Percentiles rank a stretch among this genome's conserved stretches.
These are phyloP conservation scores for Malthinus flaveolus DNA, from an alignment of 2,888 invertebrate genomes.

Conservation along the genomic window DNA sequence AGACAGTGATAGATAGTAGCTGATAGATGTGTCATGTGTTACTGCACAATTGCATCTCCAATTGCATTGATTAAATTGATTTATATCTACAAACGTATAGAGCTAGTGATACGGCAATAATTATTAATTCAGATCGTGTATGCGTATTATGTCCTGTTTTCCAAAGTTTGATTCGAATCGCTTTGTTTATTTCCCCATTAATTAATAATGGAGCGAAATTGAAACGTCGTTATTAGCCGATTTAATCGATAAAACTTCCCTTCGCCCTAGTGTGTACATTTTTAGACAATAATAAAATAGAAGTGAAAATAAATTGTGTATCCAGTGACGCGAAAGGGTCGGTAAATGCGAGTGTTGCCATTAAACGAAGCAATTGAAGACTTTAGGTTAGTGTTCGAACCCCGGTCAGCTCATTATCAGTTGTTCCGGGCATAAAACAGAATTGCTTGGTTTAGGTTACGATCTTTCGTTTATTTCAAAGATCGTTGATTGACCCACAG, in stretches of 20 bases:
- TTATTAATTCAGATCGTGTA: constrained; percentile 40
- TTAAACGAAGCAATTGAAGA: constrained; percentile 31
- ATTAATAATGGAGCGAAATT: not conserved
- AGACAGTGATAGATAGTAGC: constrained; percentile 35
- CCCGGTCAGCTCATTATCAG: constrained; percentile 32
- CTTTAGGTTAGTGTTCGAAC: constrained; percentile 29
- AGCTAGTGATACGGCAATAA: constrained; percentile 42
- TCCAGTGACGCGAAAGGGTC: constrained; percentile 29
- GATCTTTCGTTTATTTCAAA: constrained; percentile 27
- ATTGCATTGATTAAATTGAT: constrained; percentile 49
- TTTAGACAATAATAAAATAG: not conserved
- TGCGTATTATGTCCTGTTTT: constrained; percentile 8
- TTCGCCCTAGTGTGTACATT: too few species aligned
- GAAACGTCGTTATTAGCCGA: not conserved
- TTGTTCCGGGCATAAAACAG: constrained; percentile 31
- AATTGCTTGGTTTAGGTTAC: constrained; percentile 29
- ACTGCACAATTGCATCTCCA: constrained; percentile 50
- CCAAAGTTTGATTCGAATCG: not conserved
- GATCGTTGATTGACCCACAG: constrained; percentile 18
- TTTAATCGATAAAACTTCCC: not conserved
- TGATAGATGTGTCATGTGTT: constrained; percentile 42
- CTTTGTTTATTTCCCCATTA: not conserved
- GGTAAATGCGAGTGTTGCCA: constrained; percentile 31
- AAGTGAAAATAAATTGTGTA: constrained; percentile 21
- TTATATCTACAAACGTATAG: constrained; percentile 42